These are phyloP conservation scores for Harlomillsia oculata DNA, from an alignment of 1,140 invertebrate species.

Conservation along the genomic window DNA sequence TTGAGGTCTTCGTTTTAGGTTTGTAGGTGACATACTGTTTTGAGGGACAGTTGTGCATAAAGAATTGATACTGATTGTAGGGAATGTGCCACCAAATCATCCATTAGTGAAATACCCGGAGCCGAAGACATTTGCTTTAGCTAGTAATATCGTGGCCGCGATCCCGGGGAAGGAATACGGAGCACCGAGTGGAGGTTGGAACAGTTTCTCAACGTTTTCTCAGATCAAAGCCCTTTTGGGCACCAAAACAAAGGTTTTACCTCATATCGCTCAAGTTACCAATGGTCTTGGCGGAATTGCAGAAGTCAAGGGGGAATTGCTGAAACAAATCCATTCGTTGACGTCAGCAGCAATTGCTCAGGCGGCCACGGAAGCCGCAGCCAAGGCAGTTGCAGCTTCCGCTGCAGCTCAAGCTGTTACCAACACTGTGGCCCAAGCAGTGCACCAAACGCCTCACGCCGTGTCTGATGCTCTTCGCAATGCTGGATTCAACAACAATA, in stretches of 20 bases:
- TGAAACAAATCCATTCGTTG: constrained; percentile 18
- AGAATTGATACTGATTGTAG: constrained; percentile 2
- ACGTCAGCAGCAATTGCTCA: constrained; percentile 17
- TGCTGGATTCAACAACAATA: neutral
- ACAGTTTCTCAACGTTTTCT: neutral
- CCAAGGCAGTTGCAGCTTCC: constrained; percentile 6
- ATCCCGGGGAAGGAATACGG: constrained; percentile 24
- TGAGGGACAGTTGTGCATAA: neutral
- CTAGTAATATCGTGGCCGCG: constrained; percentile 23
- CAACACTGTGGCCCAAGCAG: constrained; percentile 12
- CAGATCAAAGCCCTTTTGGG: constrained; percentile 2
- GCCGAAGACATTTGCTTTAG: constrained; percentile 12
- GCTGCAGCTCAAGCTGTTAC: constrained; percentile 20
- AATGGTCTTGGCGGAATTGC: constrained; percentile 16
- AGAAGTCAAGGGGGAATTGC: constrained; percentile 16
- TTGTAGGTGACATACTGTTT: too few species aligned
- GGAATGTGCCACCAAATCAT: constrained; percentile 34
- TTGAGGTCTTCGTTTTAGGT: neutral
- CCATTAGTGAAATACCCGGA: constrained; percentile 33
- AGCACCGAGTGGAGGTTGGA: neutral
- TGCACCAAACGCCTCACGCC: constrained; percentile 4
- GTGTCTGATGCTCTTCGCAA: constrained; percentile 4
- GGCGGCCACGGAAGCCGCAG: constrained; percentile 17
- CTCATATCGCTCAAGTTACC: constrained; percentile 15
- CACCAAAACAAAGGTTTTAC: constrained; percentile 16